A percentile compares a stretch with the other conserved stretches of the same genome.
Conservation (phyloP, 2,888 invertebrate genomes). For the Cetonia aurata region DNA sequence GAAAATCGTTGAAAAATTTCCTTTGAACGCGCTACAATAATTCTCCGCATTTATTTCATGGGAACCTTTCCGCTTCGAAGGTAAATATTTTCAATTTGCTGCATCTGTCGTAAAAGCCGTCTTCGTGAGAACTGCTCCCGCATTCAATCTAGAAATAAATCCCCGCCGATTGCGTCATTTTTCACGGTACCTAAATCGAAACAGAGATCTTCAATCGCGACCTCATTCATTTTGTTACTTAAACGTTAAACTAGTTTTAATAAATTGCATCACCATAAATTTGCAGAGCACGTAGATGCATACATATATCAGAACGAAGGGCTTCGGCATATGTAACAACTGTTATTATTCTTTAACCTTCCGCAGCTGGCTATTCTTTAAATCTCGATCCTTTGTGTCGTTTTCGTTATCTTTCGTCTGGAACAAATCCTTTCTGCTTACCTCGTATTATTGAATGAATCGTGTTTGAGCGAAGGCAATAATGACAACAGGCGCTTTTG, state of each 20-base stretch:
- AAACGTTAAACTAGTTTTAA: slow-evolving; percentile 20
- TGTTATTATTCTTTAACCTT: slow-evolving; percentile 18
- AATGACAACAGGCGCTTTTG: slow-evolving; percentile 18
- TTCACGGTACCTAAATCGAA: slow-evolving; percentile 16
- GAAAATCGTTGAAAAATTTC: background rate
- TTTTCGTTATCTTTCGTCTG: slow-evolving; percentile 7
- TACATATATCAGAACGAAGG: slow-evolving; percentile 13
- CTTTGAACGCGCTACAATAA: background rate
- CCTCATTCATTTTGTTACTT: slow-evolving; percentile 7
- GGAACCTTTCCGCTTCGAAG: background rate
- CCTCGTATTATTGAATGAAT: background rate
- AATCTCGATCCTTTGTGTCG: background rate
- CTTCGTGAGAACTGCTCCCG: slow-evolving; percentile 12
- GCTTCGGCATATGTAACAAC: background rate
- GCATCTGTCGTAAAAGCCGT: slow-evolving; percentile 18
- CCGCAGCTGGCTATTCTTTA: background rate
- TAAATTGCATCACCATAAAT: slow-evolving; percentile 16
- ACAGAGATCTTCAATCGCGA: slow-evolving; percentile 25
- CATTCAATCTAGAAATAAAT: slow-evolving; percentile 30
- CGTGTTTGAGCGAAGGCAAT: slow-evolving; percentile 7
- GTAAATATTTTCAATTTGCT: slow-evolving; percentile 33
- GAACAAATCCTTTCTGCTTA: slow-evolving; percentile 6
- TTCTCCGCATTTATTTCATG: slow-evolving; percentile 13
- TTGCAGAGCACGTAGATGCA: background rate
- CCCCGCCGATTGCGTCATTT: slow-evolving; percentile 8